Base-by-base conservation (phyloP, 2,797 vertebrate species). In the Dallia pectoralis region DNA sequence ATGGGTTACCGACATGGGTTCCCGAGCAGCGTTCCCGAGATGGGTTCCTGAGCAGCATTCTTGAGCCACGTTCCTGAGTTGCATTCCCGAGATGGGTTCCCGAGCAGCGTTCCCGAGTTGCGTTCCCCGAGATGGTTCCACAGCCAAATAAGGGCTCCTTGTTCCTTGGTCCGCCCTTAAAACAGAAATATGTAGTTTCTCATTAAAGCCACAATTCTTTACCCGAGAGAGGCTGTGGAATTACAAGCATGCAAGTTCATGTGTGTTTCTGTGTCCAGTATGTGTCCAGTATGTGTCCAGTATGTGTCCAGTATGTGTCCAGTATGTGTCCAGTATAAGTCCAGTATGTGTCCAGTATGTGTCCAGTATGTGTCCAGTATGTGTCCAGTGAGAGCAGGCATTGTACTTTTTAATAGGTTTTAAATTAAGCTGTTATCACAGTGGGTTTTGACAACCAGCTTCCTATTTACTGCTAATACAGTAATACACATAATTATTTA, bases 161-260 rank as follows among this genome's bases (percentile, higher is more conserved):
- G 62, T 74, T 71, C 16, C 53, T 47, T 63, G 67, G 61, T 59
- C 65, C 49, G 56, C 67, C 56, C 67, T 76, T 7, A 67, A 72
- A 85, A 77, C 77, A 81, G 73, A 71, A 48, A 76, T 71, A 33
- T 66, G 56, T 29, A 30, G 74, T 76, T 80, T 87, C 81, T 82
- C 51, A 85, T 79, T 63, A 71, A 47, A 71, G 32, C 22, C 76
- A 22, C 12, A 59, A 66, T 72, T 48, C 70, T 73, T 79, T 63
- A 27, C 62, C 75, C 19, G 64, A 71, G 67, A 77, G 62, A 49
- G 18, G 65, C 33, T 49, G 67, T 66, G 61, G 63, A 74, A 47
- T 48, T 63, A 51, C 44, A 51, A 77, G 48, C 66, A 66, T 48
- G 47, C 29, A 25, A 25, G 30, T 22, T 56, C 22, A 56, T 56